Base-by-base conservation (phyloP, 1,140 invertebrate species). In the Neodiprion pinetum region DNA sequence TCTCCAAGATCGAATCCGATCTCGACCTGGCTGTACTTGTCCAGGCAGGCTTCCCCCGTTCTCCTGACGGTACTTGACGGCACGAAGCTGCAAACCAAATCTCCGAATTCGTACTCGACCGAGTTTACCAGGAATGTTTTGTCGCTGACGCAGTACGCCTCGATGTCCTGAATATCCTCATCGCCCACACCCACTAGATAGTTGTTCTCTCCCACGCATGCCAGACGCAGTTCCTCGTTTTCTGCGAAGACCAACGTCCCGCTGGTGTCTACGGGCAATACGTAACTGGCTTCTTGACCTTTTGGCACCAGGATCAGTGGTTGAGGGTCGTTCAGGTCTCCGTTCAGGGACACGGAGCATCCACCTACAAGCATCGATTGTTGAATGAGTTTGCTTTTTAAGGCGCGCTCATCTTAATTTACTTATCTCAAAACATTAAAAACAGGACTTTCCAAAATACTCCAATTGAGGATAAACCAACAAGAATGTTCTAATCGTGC, bases 261-360 rank as follows among this genome's bases (percentile, higher is more conserved):
- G 48, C 23, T 28, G 21, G 68, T 28, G 68, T 69, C 68, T 12
- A 47, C 12, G 68, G 21, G 68, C 11, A 69, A 23, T 69, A 47
- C 47, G 68, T 69, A 47, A 14, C 68, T 69, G 11, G 12, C 47
- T n/a, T 69, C 21, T 23, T 47, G 21, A 11, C 68, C 21, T 47
- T 71, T 71, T 12, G 49, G n/a, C 9, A 71, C 70, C 9, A 85
- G 61, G 12, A 84, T 72, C 40, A 85, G 71, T 12, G 85, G 83
- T 48, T 84, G 81, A 10, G 82, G 80, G 9, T 83, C 76, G 7
- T 74, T 78, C 2, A 86, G 74, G 73, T 85, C 80, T 5, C 82
- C 81, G 7, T 61, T 61, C 66, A 77, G 77, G 10, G 78, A 81
- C 8, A 86, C 48, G 1, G 11, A 9, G 40, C 83, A 85, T 7